Evolutionary conservation across 1,140 invertebrate species (phyloP).

Genomic region (Lasioglossum albipes): DNA sequence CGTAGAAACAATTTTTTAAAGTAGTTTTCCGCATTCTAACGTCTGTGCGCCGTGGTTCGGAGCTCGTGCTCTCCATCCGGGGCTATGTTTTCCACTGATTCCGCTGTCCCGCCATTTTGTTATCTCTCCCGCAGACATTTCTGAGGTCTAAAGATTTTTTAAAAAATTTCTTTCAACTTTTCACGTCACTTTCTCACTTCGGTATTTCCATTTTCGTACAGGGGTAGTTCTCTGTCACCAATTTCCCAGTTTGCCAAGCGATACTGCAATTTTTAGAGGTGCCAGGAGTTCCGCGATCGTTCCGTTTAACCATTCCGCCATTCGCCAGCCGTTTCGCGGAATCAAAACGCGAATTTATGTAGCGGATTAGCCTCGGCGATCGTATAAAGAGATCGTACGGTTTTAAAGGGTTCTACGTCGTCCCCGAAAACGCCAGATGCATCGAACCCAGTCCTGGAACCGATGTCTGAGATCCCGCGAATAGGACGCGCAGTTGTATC

Average conservation of each 20-base stretch:
- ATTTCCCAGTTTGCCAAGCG: no score
- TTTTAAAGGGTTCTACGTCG: neutral
- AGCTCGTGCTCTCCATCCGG: neutral
- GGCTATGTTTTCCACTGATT: neutral
- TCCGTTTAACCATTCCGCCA: neutral
- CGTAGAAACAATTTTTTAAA: no score
- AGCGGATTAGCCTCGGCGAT: neutral
- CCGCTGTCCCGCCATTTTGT: neutral
- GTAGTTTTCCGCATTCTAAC: no score
- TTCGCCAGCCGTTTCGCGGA: neutral
- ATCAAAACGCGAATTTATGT: neutral
- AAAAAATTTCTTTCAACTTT: no score
- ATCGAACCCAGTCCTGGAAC: conserved; percentile 42
- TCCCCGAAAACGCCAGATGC: neutral
- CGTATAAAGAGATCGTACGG: neutral
- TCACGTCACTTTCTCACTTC: no score
- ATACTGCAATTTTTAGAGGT: neutral
- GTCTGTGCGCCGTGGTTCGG: no score
- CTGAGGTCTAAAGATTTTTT: no score
- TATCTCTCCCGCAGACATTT: neutral
- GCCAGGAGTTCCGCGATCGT: neutral
- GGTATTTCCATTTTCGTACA: no score
- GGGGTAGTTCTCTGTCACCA: no score
- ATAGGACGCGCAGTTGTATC: conserved; percentile 55
- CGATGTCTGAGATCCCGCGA: conserved; percentile 54